Percentiles rank a stretch among this genome's conserved stretches.
Conservation (phyloP, 2,113 vertebrate species). For the Tricholaema leucomelas region DNA sequence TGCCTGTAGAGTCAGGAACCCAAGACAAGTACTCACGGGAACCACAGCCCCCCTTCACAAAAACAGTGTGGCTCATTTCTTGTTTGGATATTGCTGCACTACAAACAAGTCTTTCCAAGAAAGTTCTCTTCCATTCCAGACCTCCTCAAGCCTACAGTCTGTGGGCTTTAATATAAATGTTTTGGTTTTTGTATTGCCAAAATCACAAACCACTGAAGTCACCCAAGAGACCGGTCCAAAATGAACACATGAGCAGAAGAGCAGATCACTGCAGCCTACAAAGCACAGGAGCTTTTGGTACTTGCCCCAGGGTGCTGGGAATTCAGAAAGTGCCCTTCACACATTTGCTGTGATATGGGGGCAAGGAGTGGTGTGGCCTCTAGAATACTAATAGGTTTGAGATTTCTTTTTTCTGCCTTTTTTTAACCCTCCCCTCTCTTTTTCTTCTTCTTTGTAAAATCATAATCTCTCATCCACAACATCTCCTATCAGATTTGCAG, state of each 20-base stretch:
- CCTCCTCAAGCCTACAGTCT: background rate
- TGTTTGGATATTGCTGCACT: background rate
- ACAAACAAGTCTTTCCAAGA: background rate
- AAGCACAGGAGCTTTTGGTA: background rate
- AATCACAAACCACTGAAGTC: background rate
- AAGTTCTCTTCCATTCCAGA: background rate
- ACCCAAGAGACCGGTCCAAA: background rate
- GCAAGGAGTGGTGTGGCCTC: background rate
- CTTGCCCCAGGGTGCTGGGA: background rate
- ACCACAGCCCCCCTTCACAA: background rate
- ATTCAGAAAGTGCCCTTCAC: background rate
- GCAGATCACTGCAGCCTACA: background rate
- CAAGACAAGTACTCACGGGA: background rate
- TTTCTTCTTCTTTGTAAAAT: background rate
- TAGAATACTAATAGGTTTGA: background rate
- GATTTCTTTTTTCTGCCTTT: background rate
- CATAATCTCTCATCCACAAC: background rate
- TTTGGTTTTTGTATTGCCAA: background rate
- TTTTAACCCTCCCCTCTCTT: background rate
- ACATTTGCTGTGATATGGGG: background rate
- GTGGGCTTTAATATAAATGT: background rate
- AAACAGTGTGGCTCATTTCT: background rate
- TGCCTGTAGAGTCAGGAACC: background rate
- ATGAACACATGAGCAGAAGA: background rate
- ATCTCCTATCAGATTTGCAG: background rate